Evolutionary conservation across 2,888 invertebrate genomes (phyloP).

Genomic region (Diploptera punctata): DNA sequence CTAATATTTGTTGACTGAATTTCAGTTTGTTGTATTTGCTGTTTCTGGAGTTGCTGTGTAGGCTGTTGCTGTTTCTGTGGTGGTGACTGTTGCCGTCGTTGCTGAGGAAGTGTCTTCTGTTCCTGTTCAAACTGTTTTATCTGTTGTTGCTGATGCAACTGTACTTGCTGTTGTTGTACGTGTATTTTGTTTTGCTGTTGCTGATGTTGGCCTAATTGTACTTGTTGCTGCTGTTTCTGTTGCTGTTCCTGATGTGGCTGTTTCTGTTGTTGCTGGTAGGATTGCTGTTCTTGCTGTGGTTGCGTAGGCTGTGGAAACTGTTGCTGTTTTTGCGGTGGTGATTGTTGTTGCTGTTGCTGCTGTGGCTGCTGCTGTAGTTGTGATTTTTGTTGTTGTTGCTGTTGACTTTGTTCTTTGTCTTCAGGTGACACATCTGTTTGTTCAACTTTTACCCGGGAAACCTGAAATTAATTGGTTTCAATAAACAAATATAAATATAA

Average conservation of each 20-base stretch:
- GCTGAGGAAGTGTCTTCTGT: background rate
- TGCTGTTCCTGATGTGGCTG: background rate
- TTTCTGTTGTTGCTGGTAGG: background rate
- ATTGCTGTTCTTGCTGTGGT: background rate
- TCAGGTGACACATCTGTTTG: slow-evolving; percentile 49
- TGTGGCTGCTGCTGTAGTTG: background rate
- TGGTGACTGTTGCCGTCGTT: background rate
- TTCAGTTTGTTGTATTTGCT: background rate
- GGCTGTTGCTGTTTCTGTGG: background rate
- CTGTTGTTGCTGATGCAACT: slow-evolving; percentile 4
- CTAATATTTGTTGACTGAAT: background rate
- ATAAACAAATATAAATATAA: too few species aligned
- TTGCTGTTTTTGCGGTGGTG: slow-evolving; percentile 7
- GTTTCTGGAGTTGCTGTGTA: background rate
- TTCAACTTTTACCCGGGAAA: slow-evolving; percentile 58
- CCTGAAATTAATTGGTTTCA: slow-evolving; percentile 52
- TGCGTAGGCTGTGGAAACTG: background rate
- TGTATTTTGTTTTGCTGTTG: background rate
- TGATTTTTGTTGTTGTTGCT: background rate
- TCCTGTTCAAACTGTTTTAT: background rate
- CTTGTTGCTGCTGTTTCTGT: background rate
- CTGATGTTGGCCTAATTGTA: background rate
- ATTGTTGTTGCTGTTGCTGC: too few species aligned
- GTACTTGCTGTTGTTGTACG: background rate
- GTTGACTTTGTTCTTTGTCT: background rate